Base-by-base conservation (phyloP, 2,797 vertebrate genomes). In the Danionella dracula region DNA sequence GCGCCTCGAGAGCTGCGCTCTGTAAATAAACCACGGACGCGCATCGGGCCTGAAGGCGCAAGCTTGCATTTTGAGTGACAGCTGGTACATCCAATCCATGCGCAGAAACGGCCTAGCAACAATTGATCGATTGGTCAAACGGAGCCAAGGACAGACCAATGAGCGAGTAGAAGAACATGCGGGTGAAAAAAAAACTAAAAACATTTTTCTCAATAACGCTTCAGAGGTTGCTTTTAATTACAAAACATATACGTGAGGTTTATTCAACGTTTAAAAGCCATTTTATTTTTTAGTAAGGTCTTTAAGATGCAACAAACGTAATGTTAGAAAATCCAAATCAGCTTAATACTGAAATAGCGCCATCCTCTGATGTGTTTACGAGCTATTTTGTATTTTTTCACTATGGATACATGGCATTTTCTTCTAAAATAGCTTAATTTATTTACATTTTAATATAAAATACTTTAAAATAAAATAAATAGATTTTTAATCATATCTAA, bases 31-130 rank as follows among this genome's bases (percentile, higher is more conserved):
- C 51, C 41, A 37, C 44, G n/a, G 54, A 32, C 48, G 71, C 70
- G 44, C 66, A 44, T 35, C 67, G 44, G 63, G 67, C 58, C 55
- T 61, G 15, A 32, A 20, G 10, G 10, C 4, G 10, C 51, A 58
- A 54, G 51, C 60, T 15, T n/a, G 9, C 16, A 8, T 1, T 6
- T 6, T 69, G 51, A 82, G 7, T 68, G 79, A 71, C 74, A 81
- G 48, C 31, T 12, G 21, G 5, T 15, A n/a, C 31, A 51, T 21
- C 76, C 74, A 83, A 78, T 70, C 54, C 50, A 20, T 17, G 44
- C 42, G 9, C 37, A n/a, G 11, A 32, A 54, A 51, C 60, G 58
- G 76, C 82, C 58, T 82, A 79, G 79, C 80, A 83, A 82, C 82
- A 81, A 65, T 66, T 37, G 27, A 40, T 66, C 61, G 46, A 79